Evolutionary conservation across 2,797 vertebrate genomes (phyloP).

Genomic region (Ctenochaetus hawaiiensis): DNA sequence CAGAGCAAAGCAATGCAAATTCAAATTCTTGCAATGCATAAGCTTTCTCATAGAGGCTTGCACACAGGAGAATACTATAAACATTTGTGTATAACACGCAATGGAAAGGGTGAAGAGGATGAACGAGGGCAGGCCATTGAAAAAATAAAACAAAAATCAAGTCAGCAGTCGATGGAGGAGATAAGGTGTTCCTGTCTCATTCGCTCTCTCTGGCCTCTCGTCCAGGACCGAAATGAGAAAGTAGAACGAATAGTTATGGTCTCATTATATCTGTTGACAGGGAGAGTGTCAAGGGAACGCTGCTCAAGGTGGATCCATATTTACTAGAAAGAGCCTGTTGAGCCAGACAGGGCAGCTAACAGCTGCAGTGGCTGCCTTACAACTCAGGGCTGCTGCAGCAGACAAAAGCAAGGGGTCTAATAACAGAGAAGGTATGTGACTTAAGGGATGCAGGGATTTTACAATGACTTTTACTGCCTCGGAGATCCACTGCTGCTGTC

Average conservation of each 20-base stretch:
- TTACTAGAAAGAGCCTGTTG: slow-evolving; percentile 64
- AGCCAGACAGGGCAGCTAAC: slow-evolving; percentile 52
- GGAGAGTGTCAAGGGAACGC: slow-evolving; percentile 46
- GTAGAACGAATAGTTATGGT: slow-evolving; percentile 66
- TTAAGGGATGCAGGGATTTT: slow-evolving; percentile 52
- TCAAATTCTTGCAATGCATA: not conserved
- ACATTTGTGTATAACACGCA: slow-evolving; percentile 14
- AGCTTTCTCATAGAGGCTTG: not conserved
- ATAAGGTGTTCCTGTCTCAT: slow-evolving; percentile 42
- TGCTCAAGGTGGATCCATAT: slow-evolving; percentile 66
- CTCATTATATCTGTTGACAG: slow-evolving; percentile 75
- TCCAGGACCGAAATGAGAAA: slow-evolving; percentile 61
- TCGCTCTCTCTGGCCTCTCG: slow-evolving; percentile 40
- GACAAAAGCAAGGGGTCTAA: slow-evolving; percentile 43
- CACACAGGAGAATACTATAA: not conserved
- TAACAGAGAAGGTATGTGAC: slow-evolving; percentile 50
- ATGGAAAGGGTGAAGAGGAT: slow-evolving; percentile 25
- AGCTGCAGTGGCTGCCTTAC: slow-evolving; percentile 33
- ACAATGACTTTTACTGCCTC: slow-evolving; percentile 57
- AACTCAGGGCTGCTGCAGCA: slow-evolving; percentile 23
- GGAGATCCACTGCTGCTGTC: slow-evolving; percentile 43
- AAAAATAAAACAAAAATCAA: slow-evolving; percentile 30
- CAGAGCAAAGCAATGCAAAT: slow-evolving; percentile 4
- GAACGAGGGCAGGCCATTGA: slow-evolving; percentile 5
- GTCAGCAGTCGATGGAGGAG: slow-evolving; percentile 24